phyloP scores from a whole-genome alignment of 2,888 invertebrate genomes.

The Sinelater perroti region DNA sequence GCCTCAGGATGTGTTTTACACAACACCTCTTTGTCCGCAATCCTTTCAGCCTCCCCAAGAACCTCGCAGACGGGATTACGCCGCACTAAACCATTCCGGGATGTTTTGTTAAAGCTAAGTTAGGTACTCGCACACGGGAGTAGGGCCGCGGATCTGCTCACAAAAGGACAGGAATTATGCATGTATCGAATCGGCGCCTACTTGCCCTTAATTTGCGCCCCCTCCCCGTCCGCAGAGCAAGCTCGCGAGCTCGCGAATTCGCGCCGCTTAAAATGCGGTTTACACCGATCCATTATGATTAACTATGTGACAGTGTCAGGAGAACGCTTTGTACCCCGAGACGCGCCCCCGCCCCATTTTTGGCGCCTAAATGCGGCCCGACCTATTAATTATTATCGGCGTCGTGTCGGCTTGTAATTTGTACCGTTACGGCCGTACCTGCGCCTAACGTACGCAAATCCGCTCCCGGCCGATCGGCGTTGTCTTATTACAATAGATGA shows the following conservation, averaged over 20 bases:
- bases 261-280: conserved; percentile 12
- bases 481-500: conserved; percentile 11
- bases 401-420: conserved; percentile 1
- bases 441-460: neutral
- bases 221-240: conserved; percentile 4
- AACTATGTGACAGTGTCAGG: conserved; percentile 18
- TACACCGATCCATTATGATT: conserved; percentile 20
- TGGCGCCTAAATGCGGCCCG: neutral
- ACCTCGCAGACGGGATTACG: conserved; percentile 31
- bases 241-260: too few species aligned
- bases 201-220: conserved; percentile 5
- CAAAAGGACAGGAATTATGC: conserved; percentile 32
- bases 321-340: conserved; percentile 7
- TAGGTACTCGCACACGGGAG: conserved; percentile 29
- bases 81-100: conserved; percentile 28
- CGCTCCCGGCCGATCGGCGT: neutral
- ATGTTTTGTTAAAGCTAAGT: conserved; percentile 34
- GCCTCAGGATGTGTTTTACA: conserved; percentile 36
- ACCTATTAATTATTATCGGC: conserved; percentile 5
- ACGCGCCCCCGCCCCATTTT: neutral
- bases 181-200: conserved; percentile 1
- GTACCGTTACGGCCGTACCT: neutral
- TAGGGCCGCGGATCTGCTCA: conserved; percentile 33
- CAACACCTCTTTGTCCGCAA: conserved; percentile 35
- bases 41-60: conserved; percentile 31